These are phyloP conservation scores for Lamproptera curius DNA, from an alignment of 2,888 invertebrate species.

Conservation along the genomic window DNA sequence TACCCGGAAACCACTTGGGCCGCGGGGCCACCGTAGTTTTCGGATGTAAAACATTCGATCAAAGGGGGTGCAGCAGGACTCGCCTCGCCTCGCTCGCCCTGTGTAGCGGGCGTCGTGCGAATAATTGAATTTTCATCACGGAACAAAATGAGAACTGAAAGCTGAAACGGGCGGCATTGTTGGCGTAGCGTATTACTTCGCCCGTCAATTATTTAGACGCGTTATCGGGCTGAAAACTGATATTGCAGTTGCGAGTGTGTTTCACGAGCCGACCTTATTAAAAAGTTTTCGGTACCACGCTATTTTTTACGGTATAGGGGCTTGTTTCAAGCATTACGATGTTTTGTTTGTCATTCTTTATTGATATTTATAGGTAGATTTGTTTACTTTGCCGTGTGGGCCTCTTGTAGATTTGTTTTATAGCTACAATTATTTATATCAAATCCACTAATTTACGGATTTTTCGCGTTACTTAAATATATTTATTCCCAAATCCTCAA, in stretches of 20 bases:
- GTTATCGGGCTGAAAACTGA: slow-evolving; percentile 55
- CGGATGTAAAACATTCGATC: slow-evolving; percentile 66
- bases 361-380: too few species aligned
- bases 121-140: slow-evolving; percentile 77
- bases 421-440: too few species aligned
- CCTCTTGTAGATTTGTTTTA: too few species aligned
- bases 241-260: slow-evolving; percentile 49
- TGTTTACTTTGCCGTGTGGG: too few species aligned
- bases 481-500: too few species aligned
- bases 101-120: slow-evolving; percentile 60
- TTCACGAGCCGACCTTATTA: slow-evolving; percentile 7
- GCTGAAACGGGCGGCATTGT: slow-evolving; percentile 73
- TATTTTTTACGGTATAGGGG: too few species aligned
- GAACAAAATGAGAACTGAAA: slow-evolving; percentile 75
- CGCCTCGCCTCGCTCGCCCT: slow-evolving; percentile 51
- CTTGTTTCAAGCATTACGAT: too few species aligned
- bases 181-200: slow-evolving; percentile 70
- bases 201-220: slow-evolving; percentile 70
- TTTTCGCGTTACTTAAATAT: too few species aligned
- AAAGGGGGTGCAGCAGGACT: slow-evolving; percentile 52
- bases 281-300: slow-evolving; percentile 3
- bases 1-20: slow-evolving; percentile 46
- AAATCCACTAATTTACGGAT: too few species aligned
- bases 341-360: too few species aligned
- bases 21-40: slow-evolving; percentile 44